Percentiles rank a stretch among this genome's conserved stretches.
Conservation (phyloP, 1,140 invertebrate genomes). For the Apis cerana region DNA sequence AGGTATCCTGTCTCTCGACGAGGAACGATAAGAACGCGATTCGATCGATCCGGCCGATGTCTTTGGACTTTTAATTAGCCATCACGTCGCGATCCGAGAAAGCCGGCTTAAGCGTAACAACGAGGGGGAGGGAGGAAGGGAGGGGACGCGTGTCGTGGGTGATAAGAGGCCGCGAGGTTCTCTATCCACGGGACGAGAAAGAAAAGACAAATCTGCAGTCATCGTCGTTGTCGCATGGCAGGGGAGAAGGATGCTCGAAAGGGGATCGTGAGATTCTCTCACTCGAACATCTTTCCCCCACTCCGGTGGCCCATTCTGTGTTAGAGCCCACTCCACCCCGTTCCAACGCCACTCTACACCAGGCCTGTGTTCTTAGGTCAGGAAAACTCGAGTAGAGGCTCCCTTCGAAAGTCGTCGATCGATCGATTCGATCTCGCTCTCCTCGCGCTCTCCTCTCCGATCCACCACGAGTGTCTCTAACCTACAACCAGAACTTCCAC, state of each 20-base stretch:
- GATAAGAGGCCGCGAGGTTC: constrained; percentile 3
- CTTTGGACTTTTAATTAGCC: constrained; percentile 22
- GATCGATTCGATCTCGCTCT: constrained; percentile 71
- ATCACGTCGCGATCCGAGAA: neutral
- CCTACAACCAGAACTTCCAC: constrained; percentile 19
- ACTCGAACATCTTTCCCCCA: constrained; percentile 37
- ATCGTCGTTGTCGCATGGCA: constrained; percentile 48
- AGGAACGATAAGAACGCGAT: constrained; percentile 9
- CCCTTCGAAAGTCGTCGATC: constrained; percentile 70
- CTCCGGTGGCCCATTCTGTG: constrained; percentile 30
- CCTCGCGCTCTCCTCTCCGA: neutral
- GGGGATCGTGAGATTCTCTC: constrained; percentile 52
- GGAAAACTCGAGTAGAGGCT: constrained; percentile 75
- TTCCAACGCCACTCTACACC: constrained; percentile 54
- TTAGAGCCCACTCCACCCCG: constrained; percentile 71
- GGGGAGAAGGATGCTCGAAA: constrained; percentile 37
- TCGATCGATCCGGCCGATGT: constrained; percentile 28
- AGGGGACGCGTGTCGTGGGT: neutral
- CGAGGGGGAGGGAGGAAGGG: neutral
- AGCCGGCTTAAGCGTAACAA: neutral
- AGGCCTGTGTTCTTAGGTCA: constrained; percentile 77
- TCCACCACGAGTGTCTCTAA: constrained; percentile 34
- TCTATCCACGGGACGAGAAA: constrained; percentile 24
- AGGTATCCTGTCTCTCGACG: neutral
- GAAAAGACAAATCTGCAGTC: constrained; percentile 63